Percentiles rank a stretch among this genome's conserved stretches.
Conservation (phyloP, 2,113 vertebrate species). For the Erythrolamprus reginae region DNA sequence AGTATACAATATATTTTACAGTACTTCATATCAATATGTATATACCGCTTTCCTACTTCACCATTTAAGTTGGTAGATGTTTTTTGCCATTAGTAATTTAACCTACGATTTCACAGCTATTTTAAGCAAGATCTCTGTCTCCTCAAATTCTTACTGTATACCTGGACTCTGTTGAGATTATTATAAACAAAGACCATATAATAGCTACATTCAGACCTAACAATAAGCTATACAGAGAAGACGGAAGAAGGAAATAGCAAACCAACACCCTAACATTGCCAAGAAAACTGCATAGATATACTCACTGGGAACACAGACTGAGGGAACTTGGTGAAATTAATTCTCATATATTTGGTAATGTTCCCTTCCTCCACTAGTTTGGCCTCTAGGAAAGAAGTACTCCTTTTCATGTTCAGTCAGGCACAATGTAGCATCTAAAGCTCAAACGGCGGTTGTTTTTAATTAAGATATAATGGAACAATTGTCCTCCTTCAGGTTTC, state of each 20-base stretch:
- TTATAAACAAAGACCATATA: neutral
- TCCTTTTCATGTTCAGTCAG: neutral
- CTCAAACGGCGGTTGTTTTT: neutral
- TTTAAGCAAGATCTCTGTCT: neutral
- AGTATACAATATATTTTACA: too few relatives aligned
- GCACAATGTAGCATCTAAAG: neutral
- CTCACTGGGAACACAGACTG: neutral
- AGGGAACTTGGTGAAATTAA: neutral
- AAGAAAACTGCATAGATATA: neutral
- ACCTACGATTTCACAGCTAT: too few relatives aligned
- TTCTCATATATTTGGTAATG: neutral
- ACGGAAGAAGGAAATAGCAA: neutral
- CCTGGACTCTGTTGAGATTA: neutral
- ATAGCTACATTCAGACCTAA: neutral
- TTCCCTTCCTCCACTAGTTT: neutral
- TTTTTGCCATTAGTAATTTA: too few relatives aligned
- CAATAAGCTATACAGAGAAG: neutral
- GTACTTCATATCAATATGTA: too few relatives aligned
- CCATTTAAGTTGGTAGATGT: too few relatives aligned
- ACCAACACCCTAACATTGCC: neutral
- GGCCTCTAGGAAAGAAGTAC: neutral
- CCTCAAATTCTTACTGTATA: neutral
- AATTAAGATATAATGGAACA: neutral
- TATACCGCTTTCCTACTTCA: too few relatives aligned
- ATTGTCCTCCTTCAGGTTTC: neutral